Evolutionary conservation across 64 coral and sea anemone genomes (phyloP).

Genomic region (Cladopsammia gracilis): DNA sequence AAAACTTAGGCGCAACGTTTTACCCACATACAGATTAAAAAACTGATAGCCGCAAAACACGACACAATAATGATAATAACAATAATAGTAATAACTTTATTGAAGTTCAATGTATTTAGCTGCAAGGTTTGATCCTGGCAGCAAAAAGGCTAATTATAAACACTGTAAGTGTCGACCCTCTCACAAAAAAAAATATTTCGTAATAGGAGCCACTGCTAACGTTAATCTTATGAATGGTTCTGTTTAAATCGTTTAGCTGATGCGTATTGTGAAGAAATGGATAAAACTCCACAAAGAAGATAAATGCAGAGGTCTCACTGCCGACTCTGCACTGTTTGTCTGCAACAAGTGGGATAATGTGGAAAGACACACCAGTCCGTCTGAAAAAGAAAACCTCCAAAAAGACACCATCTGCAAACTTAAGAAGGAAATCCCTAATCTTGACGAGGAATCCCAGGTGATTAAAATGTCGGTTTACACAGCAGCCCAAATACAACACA

Average conservation of each 20-base stretch:
- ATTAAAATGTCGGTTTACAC: not conserved
- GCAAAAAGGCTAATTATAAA: too few species aligned
- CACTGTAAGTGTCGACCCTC: too few species aligned
- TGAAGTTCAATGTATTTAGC: too few species aligned
- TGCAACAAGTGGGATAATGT: slow-evolving; percentile 15
- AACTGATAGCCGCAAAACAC: too few species aligned
- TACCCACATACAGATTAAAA: too few species aligned
- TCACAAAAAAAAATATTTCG: too few species aligned
- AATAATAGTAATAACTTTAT: too few species aligned
- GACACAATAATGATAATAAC: too few species aligned
- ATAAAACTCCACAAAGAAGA: not conserved
- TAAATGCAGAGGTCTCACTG: not conserved
- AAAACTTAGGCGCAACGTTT: too few species aligned
- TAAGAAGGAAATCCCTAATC: not conserved
- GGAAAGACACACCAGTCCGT: not conserved
- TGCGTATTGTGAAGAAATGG: not conserved
- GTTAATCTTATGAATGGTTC: too few species aligned
- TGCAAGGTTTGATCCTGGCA: too few species aligned
- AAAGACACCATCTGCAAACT: not conserved
- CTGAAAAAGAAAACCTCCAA: not conserved
- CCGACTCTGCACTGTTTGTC: not conserved
- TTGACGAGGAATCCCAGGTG: not conserved
- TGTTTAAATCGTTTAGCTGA: not conserved
- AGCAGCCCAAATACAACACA: not conserved
- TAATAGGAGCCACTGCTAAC: too few species aligned